These are phyloP conservation scores for Dendronephthya gigantea DNA, from an alignment of 64 coral and sea anemone genomes.

Conservation along the genomic window DNA sequence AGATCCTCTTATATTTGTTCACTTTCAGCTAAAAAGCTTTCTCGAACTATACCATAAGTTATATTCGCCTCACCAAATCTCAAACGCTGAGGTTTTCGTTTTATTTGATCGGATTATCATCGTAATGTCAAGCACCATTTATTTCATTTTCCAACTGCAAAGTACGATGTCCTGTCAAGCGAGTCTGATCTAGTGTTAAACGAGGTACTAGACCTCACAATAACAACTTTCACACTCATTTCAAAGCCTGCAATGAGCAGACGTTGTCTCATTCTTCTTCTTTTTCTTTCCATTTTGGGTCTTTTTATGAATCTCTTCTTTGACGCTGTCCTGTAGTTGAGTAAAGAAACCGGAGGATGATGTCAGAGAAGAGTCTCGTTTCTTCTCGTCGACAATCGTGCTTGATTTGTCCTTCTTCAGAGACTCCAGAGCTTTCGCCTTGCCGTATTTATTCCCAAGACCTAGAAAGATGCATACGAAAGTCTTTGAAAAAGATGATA, in stretches of 20 bases:
- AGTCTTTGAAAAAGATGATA: background rate
- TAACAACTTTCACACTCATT: background rate
- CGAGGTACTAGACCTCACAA: too few species aligned
- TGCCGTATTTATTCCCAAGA: background rate
- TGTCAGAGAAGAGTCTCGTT: background rate
- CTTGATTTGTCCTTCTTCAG: background rate
- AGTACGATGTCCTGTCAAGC: too few species aligned
- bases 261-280: background rate
- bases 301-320: background rate
- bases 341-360: background rate
- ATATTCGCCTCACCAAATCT: too few species aligned
- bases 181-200: too few species aligned
- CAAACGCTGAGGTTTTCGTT: too few species aligned
- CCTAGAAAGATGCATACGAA: background rate
- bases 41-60: too few species aligned
- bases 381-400: background rate
- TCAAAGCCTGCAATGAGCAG: background rate
- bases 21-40: too few species aligned
- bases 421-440: background rate
- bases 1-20: too few species aligned
- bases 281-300: background rate
- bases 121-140: too few species aligned
- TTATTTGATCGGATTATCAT: too few species aligned
- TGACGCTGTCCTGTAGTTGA: background rate
- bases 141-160: too few species aligned